phyloP scores from a whole-genome alignment of 1,140 invertebrate species.

The Portunus trituberculatus region DNA sequence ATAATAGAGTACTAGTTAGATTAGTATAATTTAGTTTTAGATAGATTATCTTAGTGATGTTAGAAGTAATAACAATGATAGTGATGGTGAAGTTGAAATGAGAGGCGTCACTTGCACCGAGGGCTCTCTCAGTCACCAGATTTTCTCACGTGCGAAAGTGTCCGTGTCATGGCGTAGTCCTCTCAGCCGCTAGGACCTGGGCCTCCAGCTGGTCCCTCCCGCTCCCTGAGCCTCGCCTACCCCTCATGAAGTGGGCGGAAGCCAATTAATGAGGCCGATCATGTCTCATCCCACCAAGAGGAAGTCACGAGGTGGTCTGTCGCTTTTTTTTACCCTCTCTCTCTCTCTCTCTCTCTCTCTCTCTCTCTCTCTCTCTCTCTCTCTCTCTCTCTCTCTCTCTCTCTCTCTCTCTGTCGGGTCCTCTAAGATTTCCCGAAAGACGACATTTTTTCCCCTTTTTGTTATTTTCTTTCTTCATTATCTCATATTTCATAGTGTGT shows the following conservation, averaged over 20 bases:
- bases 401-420: background rate
- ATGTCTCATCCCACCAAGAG: background rate
- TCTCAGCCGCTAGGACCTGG: background rate
- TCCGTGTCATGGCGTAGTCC: background rate
- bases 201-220: background rate
- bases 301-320: background rate
- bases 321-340: background rate
- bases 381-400: background rate
- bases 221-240: background rate
- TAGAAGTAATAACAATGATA: too few relatives aligned
- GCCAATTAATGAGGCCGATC: constrained; percentile 33
- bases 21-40: too few relatives aligned
- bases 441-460: background rate
- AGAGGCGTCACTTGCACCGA: too few relatives aligned
- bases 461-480: too few relatives aligned
- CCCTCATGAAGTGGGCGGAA: background rate
- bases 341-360: background rate
- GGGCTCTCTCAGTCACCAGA: too few relatives aligned
- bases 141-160: too few relatives aligned
- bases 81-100: too few relatives aligned
- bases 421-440: too few relatives aligned
- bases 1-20: too few relatives aligned
- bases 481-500: too few relatives aligned
- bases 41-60: too few relatives aligned
- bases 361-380: background rate